Evolutionary conservation across 2,797 vertebrate genomes (phyloP), one percentile per base, ranked within the genome.

Genomic region (Hozukius guyotensis): DNA sequence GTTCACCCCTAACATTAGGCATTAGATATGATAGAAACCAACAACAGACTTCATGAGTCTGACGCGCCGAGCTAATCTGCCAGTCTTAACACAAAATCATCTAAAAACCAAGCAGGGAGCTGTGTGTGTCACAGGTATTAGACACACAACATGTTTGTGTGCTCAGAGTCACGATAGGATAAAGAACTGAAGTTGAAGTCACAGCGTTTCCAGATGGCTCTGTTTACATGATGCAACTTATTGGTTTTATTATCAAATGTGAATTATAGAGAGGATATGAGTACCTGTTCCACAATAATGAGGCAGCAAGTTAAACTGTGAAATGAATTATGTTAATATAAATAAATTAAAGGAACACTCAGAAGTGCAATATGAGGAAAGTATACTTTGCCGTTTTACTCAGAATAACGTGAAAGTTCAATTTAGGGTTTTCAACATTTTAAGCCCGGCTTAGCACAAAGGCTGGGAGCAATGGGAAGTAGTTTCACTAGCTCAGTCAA

Each of bases 171-270:
- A 49, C 12, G 13, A 32, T 1, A 22, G 49, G 46, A 74, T 74
- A 20, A 77, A 69, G 67, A 53, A 29, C 2, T 49, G 29, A 57
- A 32, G 46, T 22, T 49, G 6, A 75, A 72, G 59, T 71, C 7
- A 11, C 42, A 32, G 68, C 1, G 1, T 77, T 82, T 72, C 68
- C 68, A 82, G 76, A 73, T 82, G 69, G 73, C 60, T 77, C 27
- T 73, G 27, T 74, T 82, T 79, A 80, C 64, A 73, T 9, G 25
- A 32, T 59, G 24, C 4, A 63, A 60, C 42, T 31, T 76, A 75
- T 36, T 76, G 42, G 59, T 80, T 70, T 52, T 82, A 66, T 77
- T 70, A 36, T 79, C 10, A 72, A 59, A 72, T 49, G 49, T 69
- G 57, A 72, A 69, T 69, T 34, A 73, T 52, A 72, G 49, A 18